These are phyloP conservation scores for Lutraria lutraria DNA, from an alignment of 2,888 invertebrate genomes.

Conservation along the genomic window DNA sequence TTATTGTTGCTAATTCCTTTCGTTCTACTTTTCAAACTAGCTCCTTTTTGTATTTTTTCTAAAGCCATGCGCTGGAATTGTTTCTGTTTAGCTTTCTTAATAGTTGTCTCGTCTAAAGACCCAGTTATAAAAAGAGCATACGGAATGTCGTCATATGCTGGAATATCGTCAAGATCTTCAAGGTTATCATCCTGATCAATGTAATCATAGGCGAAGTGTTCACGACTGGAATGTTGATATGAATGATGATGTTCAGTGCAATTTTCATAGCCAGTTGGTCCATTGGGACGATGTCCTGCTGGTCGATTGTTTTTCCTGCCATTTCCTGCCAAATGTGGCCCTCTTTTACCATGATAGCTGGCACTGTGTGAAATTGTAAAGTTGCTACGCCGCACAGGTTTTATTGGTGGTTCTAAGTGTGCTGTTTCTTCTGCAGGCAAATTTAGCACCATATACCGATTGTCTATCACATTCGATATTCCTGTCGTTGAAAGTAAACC, in stretches of 20 bases:
- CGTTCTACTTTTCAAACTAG: not conserved
- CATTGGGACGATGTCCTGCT: not conserved
- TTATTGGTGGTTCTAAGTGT: not conserved
- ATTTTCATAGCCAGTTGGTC: not conserved
- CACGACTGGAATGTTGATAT: not conserved
- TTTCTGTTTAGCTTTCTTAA: slow-evolving; percentile 26
- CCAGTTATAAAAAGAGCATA: slow-evolving; percentile 48
- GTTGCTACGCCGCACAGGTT: not conserved
- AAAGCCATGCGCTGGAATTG: slow-evolving; percentile 26
- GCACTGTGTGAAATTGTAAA: not conserved
- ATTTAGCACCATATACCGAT: not conserved
- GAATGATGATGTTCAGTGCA: not conserved
- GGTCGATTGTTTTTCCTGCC: not conserved
- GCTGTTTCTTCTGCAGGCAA: not conserved
- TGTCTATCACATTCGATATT: not conserved
- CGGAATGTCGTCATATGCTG: slow-evolving; percentile 55
- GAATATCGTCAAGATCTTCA: slow-evolving; percentile 49
- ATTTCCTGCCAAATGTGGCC: not conserved
- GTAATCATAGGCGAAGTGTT: not conserved
- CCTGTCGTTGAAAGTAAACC: not conserved
- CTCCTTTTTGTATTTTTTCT: not conserved
- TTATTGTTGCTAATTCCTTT: not conserved
- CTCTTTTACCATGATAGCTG: not conserved
- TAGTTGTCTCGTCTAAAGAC: slow-evolving; percentile 34
- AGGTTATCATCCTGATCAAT: slow-evolving; percentile 3